A percentile compares a stretch with the other conserved stretches of the same genome.
Conservation (phyloP, 2,113 vertebrate genomes). For the Phodopus roborovskii region DNA sequence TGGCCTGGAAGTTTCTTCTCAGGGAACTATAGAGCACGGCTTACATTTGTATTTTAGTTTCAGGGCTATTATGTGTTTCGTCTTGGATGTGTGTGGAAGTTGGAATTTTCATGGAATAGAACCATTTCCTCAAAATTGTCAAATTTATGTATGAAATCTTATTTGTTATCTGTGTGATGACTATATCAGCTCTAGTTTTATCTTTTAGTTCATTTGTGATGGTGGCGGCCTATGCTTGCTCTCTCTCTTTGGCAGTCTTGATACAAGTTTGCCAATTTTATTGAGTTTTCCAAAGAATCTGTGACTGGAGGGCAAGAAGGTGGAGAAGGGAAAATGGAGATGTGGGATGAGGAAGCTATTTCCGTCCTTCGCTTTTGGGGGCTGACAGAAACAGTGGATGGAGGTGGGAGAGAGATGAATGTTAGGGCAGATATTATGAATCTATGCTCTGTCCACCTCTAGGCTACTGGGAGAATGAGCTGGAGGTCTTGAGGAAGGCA, state of each 20-base stretch:
- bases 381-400: neutral
- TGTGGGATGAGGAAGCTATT: neutral
- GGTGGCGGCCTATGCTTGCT: neutral
- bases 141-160: neutral
- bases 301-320: neutral
- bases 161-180: neutral
- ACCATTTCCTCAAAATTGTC: conserved; percentile 7
- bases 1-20: neutral
- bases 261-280: neutral
- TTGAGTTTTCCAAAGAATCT: conserved; percentile 15
- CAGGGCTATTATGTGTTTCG: neutral
- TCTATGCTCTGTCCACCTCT: neutral
- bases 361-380: neutral
- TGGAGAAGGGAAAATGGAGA: neutral
- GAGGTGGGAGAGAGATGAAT: neutral
- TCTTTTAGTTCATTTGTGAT: neutral
- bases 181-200: neutral
- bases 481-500: neutral
- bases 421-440: accelerated
- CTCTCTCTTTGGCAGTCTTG: neutral
- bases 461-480: neutral
- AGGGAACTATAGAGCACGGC: neutral
- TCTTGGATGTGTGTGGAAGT: neutral
- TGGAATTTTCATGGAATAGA: neutral
- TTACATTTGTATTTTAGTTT: conserved; percentile 7